Base-by-base conservation (phyloP, 2,888 invertebrate genomes). In the Campoplex nolae region DNA sequence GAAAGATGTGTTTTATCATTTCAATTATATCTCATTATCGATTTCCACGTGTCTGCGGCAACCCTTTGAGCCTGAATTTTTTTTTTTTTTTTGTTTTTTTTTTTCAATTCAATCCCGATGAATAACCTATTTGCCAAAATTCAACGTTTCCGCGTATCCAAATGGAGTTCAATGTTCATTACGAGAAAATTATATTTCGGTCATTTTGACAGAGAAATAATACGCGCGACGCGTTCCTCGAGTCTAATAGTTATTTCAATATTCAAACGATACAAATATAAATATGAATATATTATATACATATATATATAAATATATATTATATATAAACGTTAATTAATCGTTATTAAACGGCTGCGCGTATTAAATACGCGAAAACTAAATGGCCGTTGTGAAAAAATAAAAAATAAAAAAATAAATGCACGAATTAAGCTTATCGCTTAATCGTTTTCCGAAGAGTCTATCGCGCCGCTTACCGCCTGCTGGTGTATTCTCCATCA, bases 311-410 rank as follows among this genome's bases (percentile, higher is more conserved):
- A 58, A 70, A 78, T 28, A 71, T 78, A 78, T 62, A 54, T 83
- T 42, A 77, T 68, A 76, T 42, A 79, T 80, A 73, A 56, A 85
- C 77, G 79, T 85, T 86, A 83, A 88, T 88, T 86, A 89, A 88
- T 88, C 89, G 87, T 86, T 86, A 86, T 67, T 74, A 71, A 65
- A 75, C 54, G 74, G 68, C 65, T 23, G 0, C 62, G 74, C 73
- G 65, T 65, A 32, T 62, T 9, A 67, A 71, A 76, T 51, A 58
- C 67, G 70, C 75, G 78, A 73, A 42, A 81, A 73, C n/a, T 62
- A 75, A 54, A 78, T 74, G 58, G 73, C 77, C 58, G 18, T 23
- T 71, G 56, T 11, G 23, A 32, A 58, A 62, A 42, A 42, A 23
- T 23, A 23, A 23, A 23, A 23, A 23, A 23, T 0, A 23, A 23